Evolutionary conservation across 2,113 vertebrate genomes (phyloP).

Genomic region (Trachemys scripta): DNA sequence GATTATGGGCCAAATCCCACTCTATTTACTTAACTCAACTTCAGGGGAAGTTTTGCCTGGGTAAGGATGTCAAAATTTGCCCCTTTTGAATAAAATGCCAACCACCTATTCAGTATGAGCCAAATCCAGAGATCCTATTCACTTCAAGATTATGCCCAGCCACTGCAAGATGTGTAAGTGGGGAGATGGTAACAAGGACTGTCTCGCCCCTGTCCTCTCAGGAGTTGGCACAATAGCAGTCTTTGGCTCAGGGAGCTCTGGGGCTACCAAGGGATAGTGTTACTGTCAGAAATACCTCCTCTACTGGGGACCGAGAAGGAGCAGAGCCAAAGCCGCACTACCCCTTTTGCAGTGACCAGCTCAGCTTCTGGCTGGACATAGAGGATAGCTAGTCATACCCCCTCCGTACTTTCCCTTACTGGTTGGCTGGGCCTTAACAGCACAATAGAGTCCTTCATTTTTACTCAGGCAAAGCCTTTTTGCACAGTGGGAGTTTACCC

Average conservation of each 20-base stretch:
- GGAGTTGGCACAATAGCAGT: not conserved
- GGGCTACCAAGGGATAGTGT: conserved; percentile 13
- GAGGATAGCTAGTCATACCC: too few relatives aligned
- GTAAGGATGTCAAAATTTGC: not conserved
- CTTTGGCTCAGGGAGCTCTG: conserved; percentile 15
- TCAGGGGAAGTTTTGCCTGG: not conserved
- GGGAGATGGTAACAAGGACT: conserved; percentile 9
- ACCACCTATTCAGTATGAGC: not conserved
- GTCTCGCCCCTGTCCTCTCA: not conserved
- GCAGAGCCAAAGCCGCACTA: not conserved
- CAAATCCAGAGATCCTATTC: not conserved
- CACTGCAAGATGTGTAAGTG: not conserved
- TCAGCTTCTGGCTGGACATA: not conserved
- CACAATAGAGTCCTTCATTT: not conserved
- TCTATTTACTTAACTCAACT: not conserved
- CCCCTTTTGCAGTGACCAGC: not conserved
- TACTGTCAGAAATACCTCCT: not conserved
- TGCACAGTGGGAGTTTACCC: not conserved
- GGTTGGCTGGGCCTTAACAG: not conserved
- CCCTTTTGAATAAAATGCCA: not conserved
- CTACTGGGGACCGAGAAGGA: not conserved
- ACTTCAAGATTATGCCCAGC: not conserved
- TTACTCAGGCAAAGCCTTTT: not conserved
- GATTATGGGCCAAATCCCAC: not conserved
- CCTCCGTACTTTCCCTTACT: not conserved